Conservation (phyloP, 2,888 invertebrate species). For the Ochropleura plecta region DNA sequence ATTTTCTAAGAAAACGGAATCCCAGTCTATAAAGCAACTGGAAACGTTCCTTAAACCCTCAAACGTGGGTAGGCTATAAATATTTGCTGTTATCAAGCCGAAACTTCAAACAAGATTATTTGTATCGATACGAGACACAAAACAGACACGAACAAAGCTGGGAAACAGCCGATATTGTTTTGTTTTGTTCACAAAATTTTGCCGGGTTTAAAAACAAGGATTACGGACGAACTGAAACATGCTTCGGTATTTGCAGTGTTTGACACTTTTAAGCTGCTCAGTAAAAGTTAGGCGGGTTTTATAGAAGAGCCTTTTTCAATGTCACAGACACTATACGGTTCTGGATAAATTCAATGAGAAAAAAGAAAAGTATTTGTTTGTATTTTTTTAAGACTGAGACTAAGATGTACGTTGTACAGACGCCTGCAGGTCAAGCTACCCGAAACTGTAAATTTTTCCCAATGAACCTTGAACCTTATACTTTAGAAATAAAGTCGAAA, state of each 20-base stretch:
- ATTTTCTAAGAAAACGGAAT: not conserved
- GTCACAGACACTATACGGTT: not conserved
- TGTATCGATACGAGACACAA: constrained; percentile 36
- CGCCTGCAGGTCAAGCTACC: too few species aligned
- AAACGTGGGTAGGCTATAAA: constrained; percentile 19
- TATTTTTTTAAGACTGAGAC: too few species aligned
- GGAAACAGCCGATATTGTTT: constrained; percentile 28
- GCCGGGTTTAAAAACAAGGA: constrained; percentile 18
- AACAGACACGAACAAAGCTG: constrained; percentile 48
- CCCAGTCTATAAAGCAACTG: not conserved
- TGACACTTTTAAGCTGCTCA: not conserved
- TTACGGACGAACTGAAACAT: constrained; percentile 1
- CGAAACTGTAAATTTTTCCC: too few species aligned
- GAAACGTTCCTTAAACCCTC: not conserved
- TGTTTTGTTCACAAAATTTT: constrained; percentile 39
- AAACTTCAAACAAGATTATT: constrained; percentile 53
- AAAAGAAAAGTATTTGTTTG: too few species aligned
- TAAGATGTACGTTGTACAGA: too few species aligned
- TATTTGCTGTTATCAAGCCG: constrained; percentile 31
- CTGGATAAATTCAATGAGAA: not conserved
- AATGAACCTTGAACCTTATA: too few species aligned
- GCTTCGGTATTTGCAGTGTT: not conserved
- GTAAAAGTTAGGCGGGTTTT: not conserved
- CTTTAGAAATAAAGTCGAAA: too few species aligned
- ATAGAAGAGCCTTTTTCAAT: not conserved